Base-by-base conservation (phyloP, 2,888 invertebrate species). In the Xylota sylvarum region DNA sequence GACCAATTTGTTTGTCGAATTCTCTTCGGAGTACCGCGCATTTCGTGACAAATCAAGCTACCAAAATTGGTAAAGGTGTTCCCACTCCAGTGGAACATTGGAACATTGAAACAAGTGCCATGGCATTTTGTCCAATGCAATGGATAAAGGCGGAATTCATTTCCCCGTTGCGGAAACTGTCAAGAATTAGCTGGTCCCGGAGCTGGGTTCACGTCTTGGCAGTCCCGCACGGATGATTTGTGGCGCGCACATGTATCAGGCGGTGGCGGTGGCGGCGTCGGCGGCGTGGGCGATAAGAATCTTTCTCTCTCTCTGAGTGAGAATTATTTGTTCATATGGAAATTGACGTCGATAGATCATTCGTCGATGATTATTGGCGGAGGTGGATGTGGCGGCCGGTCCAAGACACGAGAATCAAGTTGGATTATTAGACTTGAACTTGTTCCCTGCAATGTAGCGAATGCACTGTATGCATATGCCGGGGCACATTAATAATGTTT, bases 31-130 rank as follows among this genome's bases (percentile, higher is more conserved):
- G 50, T 17, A 55, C 64, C n/a, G 37, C 77, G 19, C 65, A 91
- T 88, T 89, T 92, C 92, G 92, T 92, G 92, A 92, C 92, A 92
- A 91, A 91, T 91, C 92, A 90, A 90, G 90, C 91, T 91, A 90
- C 91, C 92, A 92, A 91, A 92, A 92, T 91, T 91, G 91, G 87
- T 89, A 90, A 35, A 73, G 80, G 80, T 73, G 80, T 55, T 56
- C 37, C 65, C 43, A 35, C 30, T n/a, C 43, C 43, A 6, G 0
- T 30, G 14, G 40, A 12, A 35, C 35, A 6, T 1, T 30, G 14
- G 40, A 12, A 35, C 35, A 78, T 30, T 27, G 56, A 1, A 85
- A 74, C 84, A 85, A 85, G 84, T 85, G 84, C 80, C 40, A 62
- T 50, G 67, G 9, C 69, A 17, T 50, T n/a, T 19, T 56, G 35